Conservation (phyloP, 2,888 invertebrate species). For the Lingula anatina region DNA sequence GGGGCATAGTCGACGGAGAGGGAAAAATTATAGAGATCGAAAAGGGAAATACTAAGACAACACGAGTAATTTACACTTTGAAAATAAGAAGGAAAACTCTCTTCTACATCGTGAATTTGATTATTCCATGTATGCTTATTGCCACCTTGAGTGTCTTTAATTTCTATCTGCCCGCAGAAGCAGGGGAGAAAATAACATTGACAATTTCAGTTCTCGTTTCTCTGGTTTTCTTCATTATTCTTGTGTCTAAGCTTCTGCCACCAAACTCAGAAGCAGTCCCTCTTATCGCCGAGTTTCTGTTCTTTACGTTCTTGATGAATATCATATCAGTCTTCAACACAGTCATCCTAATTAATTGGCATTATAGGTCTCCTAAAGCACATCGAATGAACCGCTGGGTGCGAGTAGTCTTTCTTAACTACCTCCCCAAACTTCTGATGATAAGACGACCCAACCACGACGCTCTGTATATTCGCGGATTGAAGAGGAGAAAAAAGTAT, state of each 20-base stretch:
- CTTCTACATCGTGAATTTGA: slow-evolving; percentile 68
- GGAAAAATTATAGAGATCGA: no score
- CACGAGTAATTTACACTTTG: no score
- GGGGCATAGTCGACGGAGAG: slow-evolving; percentile 50
- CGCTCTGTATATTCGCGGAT: no score
- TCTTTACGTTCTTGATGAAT: no score
- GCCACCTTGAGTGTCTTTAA: slow-evolving; percentile 89
- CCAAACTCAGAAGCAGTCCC: slow-evolving; percentile 90
- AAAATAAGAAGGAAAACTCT: slow-evolving; percentile 66
- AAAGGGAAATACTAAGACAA: no score
- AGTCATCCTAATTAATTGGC: no score
- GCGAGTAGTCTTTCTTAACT: slow-evolving; percentile 91
- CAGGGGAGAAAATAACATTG: slow-evolving; percentile 92
- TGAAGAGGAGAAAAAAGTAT: no score
- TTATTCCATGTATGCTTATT: slow-evolving; percentile 68
- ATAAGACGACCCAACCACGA: slow-evolving; percentile 83
- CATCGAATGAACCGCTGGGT: no score
- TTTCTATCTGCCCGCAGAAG: slow-evolving; percentile 89
- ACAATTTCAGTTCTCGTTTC: slow-evolving; percentile 94
- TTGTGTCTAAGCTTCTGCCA: slow-evolving; percentile 87
- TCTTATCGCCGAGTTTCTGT: no score
- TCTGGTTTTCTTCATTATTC: slow-evolving; percentile 92
- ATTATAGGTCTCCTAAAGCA: no score
- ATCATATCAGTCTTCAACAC: no score
- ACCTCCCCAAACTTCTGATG: slow-evolving; percentile 82